Evolutionary conservation across 2,113 vertebrate genomes (phyloP).

Genomic region (Sapayoa aenigma): DNA sequence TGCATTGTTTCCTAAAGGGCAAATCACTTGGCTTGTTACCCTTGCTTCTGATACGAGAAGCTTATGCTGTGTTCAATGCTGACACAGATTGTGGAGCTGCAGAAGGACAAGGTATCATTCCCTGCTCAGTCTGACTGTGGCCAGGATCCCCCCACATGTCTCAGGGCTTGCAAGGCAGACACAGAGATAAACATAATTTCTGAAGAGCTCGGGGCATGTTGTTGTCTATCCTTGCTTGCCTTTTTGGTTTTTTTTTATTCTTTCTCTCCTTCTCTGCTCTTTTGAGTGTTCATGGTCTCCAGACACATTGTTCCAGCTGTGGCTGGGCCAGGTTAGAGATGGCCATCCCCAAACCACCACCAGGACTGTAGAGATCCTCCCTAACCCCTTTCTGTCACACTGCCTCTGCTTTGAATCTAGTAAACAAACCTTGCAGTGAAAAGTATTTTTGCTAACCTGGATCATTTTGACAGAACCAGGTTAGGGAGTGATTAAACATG

Average conservation of each 20-base stretch:
- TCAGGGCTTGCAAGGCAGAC: neutral
- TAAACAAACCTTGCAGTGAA: conserved; percentile 19
- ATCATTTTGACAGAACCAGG: conserved; percentile 30
- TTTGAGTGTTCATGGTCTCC: neutral
- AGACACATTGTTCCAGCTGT: fast-evolving
- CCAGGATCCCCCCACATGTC: fast-evolving
- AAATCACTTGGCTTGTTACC: neutral
- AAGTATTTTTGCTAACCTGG: conserved; percentile 8
- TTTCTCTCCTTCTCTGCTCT: neutral
- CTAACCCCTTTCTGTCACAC: conserved; percentile 43
- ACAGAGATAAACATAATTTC: neutral
- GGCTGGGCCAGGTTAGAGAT: neutral
- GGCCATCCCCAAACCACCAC: neutral
- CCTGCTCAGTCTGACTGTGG: neutral
- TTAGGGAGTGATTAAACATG: neutral
- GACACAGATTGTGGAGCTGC: neutral
- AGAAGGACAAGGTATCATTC: fast-evolving
- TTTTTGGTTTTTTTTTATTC: neutral
- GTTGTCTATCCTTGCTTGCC: neutral
- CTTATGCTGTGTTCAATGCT: neutral
- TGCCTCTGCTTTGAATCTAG: conserved; percentile 13
- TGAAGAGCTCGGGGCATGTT: neutral
- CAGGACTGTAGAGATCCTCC: neutral
- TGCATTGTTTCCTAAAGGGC: neutral
- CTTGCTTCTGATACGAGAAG: neutral